Conservation (phyloP, 2,797 vertebrate species). For the Benthosema pterotum region DNA sequence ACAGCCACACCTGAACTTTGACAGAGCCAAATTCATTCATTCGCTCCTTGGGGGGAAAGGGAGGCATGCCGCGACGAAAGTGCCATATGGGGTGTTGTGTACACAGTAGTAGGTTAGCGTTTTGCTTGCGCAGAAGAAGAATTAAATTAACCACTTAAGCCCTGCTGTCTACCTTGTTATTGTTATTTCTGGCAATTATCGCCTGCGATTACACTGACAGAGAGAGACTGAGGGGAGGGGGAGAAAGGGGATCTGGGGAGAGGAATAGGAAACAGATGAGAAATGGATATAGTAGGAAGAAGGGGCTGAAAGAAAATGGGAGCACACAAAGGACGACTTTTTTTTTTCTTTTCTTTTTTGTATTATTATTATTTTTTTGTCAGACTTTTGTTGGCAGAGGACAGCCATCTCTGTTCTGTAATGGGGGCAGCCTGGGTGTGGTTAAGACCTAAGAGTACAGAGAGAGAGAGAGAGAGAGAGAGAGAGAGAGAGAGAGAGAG, state of each 20-base stretch:
- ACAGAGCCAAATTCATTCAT: too few relatives aligned
- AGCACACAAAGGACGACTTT: background rate
- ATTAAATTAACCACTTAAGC: too few relatives aligned
- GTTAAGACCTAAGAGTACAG: slow-evolving; percentile 67
- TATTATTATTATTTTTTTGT: background rate
- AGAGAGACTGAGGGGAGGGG: background rate
- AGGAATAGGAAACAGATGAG: background rate
- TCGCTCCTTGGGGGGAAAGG: too few relatives aligned
- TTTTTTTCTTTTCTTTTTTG: background rate
- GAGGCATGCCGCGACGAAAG: too few relatives aligned
- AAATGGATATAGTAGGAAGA: background rate
- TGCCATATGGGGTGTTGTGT: too few relatives aligned
- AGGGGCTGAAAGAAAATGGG: slow-evolving; percentile 8
- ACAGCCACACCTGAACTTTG: too few relatives aligned
- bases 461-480: slow-evolving; percentile 48
- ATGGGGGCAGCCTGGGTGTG: slow-evolving; percentile 78
- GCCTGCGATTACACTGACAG: background rate
- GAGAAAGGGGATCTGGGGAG: background rate
- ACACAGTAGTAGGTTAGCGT: too few relatives aligned
- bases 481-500: slow-evolving; percentile 11
- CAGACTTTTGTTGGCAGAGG: slow-evolving; percentile 27
- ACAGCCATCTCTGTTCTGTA: slow-evolving; percentile 59
- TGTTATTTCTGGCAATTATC: too few relatives aligned
- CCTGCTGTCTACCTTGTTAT: too few relatives aligned
- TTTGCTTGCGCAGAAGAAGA: too few relatives aligned